A percentile compares a stretch with the other conserved stretches of the same genome.
phyloP scores from a whole-genome alignment of 2,797 vertebrate species.

The Enteromius mattozi region DNA sequence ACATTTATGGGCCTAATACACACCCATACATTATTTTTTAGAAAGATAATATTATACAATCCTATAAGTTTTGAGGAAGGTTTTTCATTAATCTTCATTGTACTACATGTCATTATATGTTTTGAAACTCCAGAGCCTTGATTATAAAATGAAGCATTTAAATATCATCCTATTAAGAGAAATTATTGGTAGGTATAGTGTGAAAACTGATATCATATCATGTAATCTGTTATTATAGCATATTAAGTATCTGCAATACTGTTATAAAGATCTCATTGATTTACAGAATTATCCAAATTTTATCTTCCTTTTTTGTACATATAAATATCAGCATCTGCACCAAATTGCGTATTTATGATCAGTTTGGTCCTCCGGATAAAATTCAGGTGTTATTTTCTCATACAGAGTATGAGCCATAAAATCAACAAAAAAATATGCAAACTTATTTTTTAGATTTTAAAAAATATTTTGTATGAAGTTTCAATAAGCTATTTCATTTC shows the following conservation, averaged over 20 bases:
- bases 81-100: background rate
- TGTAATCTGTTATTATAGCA: background rate
- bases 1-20: background rate
- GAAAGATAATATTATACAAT: background rate
- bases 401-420: background rate
- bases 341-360: background rate
- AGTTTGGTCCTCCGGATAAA: no score
- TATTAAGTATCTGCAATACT: background rate
- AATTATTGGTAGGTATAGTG: background rate
- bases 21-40: background rate
- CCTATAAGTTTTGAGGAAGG: background rate
- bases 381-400: background rate
- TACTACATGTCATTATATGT: background rate
- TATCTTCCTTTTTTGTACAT: background rate
- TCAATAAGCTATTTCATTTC: background rate
- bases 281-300: background rate
- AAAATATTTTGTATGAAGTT: background rate
- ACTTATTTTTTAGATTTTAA: background rate
- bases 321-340: background rate
- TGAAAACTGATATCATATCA: background rate
- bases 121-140: background rate
- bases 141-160: background rate
- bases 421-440: background rate
- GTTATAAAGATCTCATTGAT: background rate
- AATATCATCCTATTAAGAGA: background rate